phyloP scores from a whole-genome alignment of 92 coral and sea anemone genomes.

The Parazoanthus swiftii region DNA sequence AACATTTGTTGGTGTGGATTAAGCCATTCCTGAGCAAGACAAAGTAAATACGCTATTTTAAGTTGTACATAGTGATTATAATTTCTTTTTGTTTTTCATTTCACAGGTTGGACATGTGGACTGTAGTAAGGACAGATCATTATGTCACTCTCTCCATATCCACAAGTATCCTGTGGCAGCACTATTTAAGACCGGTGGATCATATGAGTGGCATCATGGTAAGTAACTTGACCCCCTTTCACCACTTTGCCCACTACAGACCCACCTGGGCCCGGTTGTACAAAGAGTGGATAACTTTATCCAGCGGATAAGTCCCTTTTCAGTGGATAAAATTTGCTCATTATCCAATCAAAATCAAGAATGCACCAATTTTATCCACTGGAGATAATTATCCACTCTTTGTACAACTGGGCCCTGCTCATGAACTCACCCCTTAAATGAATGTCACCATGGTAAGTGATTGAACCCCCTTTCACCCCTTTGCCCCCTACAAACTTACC shows the following conservation, averaged over 20 bases:
- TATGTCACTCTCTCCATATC: constrained; percentile 76
- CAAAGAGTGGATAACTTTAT: too few species aligned
- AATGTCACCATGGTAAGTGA: background rate
- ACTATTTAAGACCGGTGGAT: constrained; percentile 75
- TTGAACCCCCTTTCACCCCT: background rate
- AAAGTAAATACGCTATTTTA: background rate
- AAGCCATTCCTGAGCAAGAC: background rate
- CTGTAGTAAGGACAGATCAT: constrained; percentile 58
- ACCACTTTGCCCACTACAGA: background rate
- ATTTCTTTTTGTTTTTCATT: background rate
- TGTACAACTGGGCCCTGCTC: too few species aligned
- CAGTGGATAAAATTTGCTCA: too few species aligned
- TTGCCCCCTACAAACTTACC: background rate
- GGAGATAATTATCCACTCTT: too few species aligned
- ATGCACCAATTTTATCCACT: too few species aligned
- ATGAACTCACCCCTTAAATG: background rate
- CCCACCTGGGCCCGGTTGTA: background rate
- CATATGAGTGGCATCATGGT: constrained; percentile 98
- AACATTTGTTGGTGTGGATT: background rate
- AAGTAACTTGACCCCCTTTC: background rate
- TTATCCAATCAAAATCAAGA: too few species aligned
- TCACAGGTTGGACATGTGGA: constrained; percentile 95
- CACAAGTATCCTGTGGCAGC: constrained; percentile 82
- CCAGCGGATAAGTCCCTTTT: too few species aligned
- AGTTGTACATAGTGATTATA: background rate